Percentiles rank a stretch among this genome's conserved stretches.
Evolutionary conservation across 2,888 invertebrate genomes (phyloP).

Genomic region (Venustoraphidia nigricollis): DNA sequence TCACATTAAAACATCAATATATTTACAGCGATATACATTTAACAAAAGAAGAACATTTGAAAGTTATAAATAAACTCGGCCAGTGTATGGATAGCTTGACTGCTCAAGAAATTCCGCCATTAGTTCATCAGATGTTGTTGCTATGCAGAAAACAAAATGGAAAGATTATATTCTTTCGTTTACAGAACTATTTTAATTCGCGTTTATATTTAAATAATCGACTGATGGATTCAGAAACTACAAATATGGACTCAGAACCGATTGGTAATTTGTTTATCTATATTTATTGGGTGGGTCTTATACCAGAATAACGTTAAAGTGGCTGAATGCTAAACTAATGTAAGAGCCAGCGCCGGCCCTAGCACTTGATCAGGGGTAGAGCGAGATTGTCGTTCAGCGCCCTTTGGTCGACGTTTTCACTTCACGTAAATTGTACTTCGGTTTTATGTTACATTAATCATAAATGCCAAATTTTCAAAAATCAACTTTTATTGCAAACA

Average conservation of each 20-base stretch:
- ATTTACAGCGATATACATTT: conserved; percentile 39
- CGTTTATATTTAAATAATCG: conserved; percentile 18
- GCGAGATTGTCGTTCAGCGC: no score
- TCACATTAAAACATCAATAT: no score
- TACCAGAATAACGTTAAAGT: no score
- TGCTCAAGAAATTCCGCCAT: conserved; percentile 45
- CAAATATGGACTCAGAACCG: conserved; percentile 19
- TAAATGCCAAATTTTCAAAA: no score
- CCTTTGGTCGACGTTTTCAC: no score
- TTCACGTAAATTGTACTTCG: no score
- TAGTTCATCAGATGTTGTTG: conserved; percentile 49
- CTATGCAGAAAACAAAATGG: conserved; percentile 32
- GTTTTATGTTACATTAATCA: no score
- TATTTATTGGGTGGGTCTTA: no score
- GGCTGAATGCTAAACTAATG: no score
- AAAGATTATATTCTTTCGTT: conserved; percentile 20
- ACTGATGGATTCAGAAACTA: conserved; percentile 16
- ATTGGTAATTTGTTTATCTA: conserved; percentile 17
- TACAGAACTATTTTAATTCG: conserved; percentile 24
- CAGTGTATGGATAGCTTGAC: conserved; percentile 38
- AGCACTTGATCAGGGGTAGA: no score
- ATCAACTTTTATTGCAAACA: no score
- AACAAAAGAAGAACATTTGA: conserved; percentile 38
- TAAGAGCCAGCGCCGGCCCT: no score
- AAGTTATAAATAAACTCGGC: conserved; percentile 46